Evolutionary conservation across 37 sponge, comb jelly and placozoan species (phyloP), one percentile per base, ranked within the genome.

Genomic region (Petrosia ficiformis): DNA sequence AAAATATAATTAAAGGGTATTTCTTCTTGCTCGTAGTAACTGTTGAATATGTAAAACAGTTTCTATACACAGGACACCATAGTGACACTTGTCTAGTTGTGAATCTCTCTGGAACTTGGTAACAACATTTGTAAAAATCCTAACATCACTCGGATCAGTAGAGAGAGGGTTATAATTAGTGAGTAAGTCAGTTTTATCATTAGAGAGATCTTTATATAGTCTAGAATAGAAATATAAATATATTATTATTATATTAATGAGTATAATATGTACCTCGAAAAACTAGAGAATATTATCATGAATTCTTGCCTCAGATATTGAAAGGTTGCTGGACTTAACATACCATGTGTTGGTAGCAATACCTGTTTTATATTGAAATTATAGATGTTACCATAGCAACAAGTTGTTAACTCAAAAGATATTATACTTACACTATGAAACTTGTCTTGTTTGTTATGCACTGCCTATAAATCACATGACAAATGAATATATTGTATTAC

Each of bases 121-220:
- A 19, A 85, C 79, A 57, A 78, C 64, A 30, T 72, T 42, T 11
- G 37, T 31, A 79, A 85, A 85, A 1, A 21, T 8, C 52, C 24
- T 2, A 31, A 77, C 52, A 34, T 85, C 74, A 0, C 36, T 57
- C 3, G 59, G 36, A 1, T 26, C 32, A 2, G 68, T 72, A 5
- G 85, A 85, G n/a, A 54, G 57, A 56, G 85, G 85, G 68, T 85
- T 43, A 36, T 78, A 85, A 26, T 38, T 72, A 19, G 65, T 63
- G 2, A 66, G 72, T 2, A 78, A 54, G 5, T 78, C 43, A 24
- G 25, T 3, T 2, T 54, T 67, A 33, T 57, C 4, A 36, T 77
- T 74, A n/a, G n/a, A n/a, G n/a, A n/a, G n/a, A n/a, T n/a, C n/a
- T n/a, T n/a, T n/a, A n/a, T n/a, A n/a, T n/a, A n/a, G 2, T 72